phyloP scores from a whole-genome alignment of 2,888 invertebrate genomes.

The Caradrina clavipalpis region DNA sequence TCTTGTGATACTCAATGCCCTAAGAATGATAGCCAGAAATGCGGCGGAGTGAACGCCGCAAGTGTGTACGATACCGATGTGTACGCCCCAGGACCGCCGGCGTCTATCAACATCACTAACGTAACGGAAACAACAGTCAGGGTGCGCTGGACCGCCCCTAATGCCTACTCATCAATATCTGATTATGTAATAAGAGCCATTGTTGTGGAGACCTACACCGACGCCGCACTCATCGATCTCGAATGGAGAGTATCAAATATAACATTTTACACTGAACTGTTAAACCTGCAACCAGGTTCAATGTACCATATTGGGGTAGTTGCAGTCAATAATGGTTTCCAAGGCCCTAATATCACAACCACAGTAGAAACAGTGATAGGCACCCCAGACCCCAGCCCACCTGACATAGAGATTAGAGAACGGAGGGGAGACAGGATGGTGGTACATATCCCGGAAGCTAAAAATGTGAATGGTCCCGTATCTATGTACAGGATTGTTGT shows the following conservation, averaged over 20 bases:
- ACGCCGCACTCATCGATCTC: constrained; percentile 84
- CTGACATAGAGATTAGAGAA: constrained; percentile 92
- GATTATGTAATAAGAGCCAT: constrained; percentile 90
- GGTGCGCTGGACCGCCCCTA: constrained; percentile 91
- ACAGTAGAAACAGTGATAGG: constrained; percentile 94
- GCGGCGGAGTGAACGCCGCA: constrained; percentile 93
- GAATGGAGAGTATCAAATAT: constrained; percentile 92
- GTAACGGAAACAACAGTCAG: constrained; percentile 92
- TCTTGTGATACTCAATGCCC: constrained; percentile 91
- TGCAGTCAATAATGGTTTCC: constrained; percentile 91
- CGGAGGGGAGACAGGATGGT: constrained; percentile 92
- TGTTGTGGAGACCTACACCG: constrained; percentile 91
- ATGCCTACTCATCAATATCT: constrained; percentile 88
- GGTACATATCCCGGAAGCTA: constrained; percentile 92
- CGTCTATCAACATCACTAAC: constrained; percentile 90
- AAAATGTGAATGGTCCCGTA: constrained; percentile 95
- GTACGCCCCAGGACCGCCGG: constrained; percentile 93
- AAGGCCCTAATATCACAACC: constrained; percentile 90
- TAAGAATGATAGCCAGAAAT: constrained; percentile 91
- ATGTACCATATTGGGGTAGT: constrained; percentile 94
- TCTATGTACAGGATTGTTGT: constrained; percentile 94
- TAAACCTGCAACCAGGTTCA: constrained; percentile 94
- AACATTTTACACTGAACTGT: constrained; percentile 90
- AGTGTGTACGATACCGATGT: constrained; percentile 93
- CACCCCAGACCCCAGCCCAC: constrained; percentile 93